Evolutionary conservation across 2,113 vertebrate genomes (phyloP), one percentile per base, ranked within the genome.

Genomic region (Synodontis membranacea): DNA sequence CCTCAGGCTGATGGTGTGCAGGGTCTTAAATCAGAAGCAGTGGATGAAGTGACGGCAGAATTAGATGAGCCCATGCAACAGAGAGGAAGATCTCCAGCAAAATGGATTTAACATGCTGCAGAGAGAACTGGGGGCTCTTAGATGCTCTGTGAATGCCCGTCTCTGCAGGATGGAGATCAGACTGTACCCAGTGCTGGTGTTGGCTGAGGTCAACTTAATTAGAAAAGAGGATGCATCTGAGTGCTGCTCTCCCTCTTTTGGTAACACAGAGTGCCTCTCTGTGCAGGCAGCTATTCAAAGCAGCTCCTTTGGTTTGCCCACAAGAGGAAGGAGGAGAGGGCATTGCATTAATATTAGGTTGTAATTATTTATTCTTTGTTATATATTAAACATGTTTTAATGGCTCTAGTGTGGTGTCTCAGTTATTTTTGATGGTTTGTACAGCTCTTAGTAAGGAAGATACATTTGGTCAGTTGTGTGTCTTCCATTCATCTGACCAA

Each of bases 101-200:
- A 11, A 12, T n/a, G 39, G 58, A 17, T 48, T 66, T 44, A 28
- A 14, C 21, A 64, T 82, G 80, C 80, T 82, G 80, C 37, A 64
- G 82, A 31, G 42, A 14, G 44, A 83, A 48, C 14, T 50, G 2
- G 44, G 82, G 31, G 62, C 44, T 11, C 62, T 68, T 23, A 54
- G n/a, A 34, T n/a, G 3, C 28, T 46, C 28, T 58, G 9, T 34
- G 62, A 68, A 83, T 42, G 50, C 44, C 0, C 7, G 25, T 37
- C 52, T 85, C 11, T 60, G 84, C 39, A 60, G 74, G 50, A 74
- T 78, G 34, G n/a, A 85, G 70, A 46, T 23, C 83, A 52, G 68
- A n/a, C 10, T 66, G 9, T 31, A 84, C 62, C 66, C 48, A 23
- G 23, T 84, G 17, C 68, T 76, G 52, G 21, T 76, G 31, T 76